Conservation (phyloP, 2,888 invertebrate species). For the Xanthorhoe designata region DNA sequence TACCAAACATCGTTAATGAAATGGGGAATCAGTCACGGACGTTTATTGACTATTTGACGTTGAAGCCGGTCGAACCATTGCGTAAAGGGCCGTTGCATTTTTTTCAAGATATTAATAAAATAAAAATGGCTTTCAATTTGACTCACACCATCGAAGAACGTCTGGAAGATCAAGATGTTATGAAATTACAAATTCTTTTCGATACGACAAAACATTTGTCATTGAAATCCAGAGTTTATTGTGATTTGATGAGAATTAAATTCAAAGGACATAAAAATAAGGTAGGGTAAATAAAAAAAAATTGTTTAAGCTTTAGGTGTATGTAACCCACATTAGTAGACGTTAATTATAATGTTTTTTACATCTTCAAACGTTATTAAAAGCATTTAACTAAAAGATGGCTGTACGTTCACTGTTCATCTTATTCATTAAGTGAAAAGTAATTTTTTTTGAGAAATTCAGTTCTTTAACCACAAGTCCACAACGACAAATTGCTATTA, state of each 20-base stretch:
- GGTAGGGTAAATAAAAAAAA: slow-evolving; percentile 52
- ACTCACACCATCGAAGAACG: slow-evolving; percentile 69
- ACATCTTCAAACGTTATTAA: too few relatives aligned
- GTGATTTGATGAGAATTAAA: slow-evolving; percentile 71
- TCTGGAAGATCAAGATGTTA: slow-evolving; percentile 74
- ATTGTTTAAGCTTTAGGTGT: too few relatives aligned
- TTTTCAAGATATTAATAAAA: slow-evolving; percentile 77
- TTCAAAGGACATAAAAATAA: slow-evolving; percentile 79
- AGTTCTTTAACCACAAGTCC: too few relatives aligned
- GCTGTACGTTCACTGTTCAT: too few relatives aligned
- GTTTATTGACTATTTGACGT: slow-evolving; percentile 72
- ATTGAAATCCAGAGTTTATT: slow-evolving; percentile 71
- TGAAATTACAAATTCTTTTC: slow-evolving; percentile 77
- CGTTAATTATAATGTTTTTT: too few relatives aligned
- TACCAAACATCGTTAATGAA: slow-evolving; percentile 60
- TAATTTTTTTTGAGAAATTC: too few relatives aligned
- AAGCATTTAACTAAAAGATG: too few relatives aligned
- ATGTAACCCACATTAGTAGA: too few relatives aligned
- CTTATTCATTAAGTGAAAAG: too few relatives aligned
- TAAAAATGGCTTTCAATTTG: slow-evolving; percentile 75
- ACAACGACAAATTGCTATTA: too few relatives aligned
- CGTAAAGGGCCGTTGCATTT: slow-evolving; percentile 67
- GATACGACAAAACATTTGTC: slow-evolving; percentile 75
- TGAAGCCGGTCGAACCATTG: slow-evolving; percentile 66
- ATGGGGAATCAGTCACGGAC: slow-evolving; percentile 59